Percentiles rank a stretch among this genome's conserved stretches.
These are phyloP conservation scores for Melanophora roralis DNA, from an alignment of 2,888 invertebrate species.

Conservation along the genomic window DNA sequence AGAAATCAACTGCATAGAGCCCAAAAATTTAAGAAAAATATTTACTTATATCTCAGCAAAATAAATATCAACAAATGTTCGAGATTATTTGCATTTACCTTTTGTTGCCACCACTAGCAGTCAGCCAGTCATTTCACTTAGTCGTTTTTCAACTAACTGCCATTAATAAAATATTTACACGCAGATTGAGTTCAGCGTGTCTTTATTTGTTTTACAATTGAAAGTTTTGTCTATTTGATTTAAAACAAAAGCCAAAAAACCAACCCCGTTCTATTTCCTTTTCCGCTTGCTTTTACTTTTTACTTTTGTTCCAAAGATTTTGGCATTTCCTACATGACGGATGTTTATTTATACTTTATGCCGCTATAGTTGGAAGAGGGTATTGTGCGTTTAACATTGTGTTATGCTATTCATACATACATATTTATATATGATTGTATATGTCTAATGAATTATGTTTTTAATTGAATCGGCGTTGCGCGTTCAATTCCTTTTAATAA, in stretches of 20 bases:
- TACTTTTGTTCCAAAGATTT: not conserved
- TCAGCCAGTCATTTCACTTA: not conserved
- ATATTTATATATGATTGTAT: too few relatives aligned
- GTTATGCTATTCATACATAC: too few relatives aligned
- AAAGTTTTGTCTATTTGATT: conserved; percentile 31
- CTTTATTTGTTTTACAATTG: conserved; percentile 33
- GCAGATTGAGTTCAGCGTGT: conserved; percentile 2
- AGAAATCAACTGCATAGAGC: conserved; percentile 10
- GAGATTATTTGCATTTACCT: not conserved
- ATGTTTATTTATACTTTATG: not conserved
- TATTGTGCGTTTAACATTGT: too few relatives aligned
- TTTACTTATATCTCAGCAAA: not conserved
- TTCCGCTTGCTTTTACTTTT: not conserved
- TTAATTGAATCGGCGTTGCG: too few relatives aligned
- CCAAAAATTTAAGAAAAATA: not conserved
- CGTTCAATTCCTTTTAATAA: too few relatives aligned
- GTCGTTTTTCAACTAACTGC: not conserved
- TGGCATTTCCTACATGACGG: not conserved
- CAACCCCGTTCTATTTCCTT: not conserved
- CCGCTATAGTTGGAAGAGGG: too few relatives aligned
- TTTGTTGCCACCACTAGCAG: conserved; percentile 17
- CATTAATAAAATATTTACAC: not conserved
- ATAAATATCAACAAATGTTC: conserved; percentile 9
- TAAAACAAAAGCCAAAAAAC: conserved; percentile 38
- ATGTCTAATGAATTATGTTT: too few relatives aligned